Conservation (phyloP, 2,888 invertebrate genomes). For the Callyntrura guangdongensis region DNA sequence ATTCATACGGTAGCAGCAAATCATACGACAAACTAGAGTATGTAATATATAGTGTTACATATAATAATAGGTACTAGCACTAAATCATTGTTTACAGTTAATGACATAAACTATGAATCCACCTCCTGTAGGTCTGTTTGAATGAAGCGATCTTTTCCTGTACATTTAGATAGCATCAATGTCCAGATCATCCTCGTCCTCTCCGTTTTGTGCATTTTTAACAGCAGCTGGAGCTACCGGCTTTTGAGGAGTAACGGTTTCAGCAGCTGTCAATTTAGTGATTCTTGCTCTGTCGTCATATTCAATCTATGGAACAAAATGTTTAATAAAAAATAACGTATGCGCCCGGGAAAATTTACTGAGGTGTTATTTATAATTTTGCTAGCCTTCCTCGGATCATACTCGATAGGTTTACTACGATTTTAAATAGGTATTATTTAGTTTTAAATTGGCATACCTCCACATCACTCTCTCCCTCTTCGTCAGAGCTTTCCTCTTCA, state of each 20-base stretch:
- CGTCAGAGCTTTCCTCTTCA: slow-evolving; percentile 94
- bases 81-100: neutral
- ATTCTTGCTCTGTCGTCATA: slow-evolving; percentile 95
- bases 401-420: neutral
- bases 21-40: slow-evolving; percentile 7
- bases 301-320: slow-evolving; percentile 89
- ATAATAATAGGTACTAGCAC: neutral
- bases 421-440: neutral
- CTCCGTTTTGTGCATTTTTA: slow-evolving; percentile 87
- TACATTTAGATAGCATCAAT: slow-evolving; percentile 94
- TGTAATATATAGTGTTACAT: neutral
- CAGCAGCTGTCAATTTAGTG: slow-evolving; percentile 90
- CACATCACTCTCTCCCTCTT: slow-evolving; percentile 89
- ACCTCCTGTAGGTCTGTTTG: slow-evolving; percentile 28
- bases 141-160: neutral
- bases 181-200: slow-evolving; percentile 94
- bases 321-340: neutral
- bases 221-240: slow-evolving; percentile 65
- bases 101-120: slow-evolving; percentile 8
- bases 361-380: neutral
- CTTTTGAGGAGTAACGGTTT: slow-evolving; percentile 85
- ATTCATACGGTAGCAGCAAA: neutral
- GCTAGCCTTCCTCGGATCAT: neutral
- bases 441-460: slow-evolving; percentile 87
- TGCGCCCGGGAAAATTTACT: neutral